These are phyloP conservation scores for Prochilodus magdalenae DNA, from an alignment of 2,113 vertebrate species.

Conservation along the genomic window DNA sequence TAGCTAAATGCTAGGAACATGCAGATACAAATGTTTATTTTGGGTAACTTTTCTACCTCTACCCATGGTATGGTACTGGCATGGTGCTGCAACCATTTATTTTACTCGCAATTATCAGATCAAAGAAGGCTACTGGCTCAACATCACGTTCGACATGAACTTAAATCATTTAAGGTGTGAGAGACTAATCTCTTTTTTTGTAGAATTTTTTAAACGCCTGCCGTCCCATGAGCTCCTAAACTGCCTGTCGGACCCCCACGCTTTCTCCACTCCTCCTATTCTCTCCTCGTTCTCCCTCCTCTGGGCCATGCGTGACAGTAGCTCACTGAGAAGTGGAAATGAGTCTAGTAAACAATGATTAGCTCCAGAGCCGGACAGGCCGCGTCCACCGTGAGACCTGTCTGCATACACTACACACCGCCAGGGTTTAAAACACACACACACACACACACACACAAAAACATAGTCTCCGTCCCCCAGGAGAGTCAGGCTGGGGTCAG, in stretches of 20 bases:
- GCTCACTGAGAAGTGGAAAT: conserved; percentile 85
- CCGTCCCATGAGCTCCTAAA: conserved; percentile 60
- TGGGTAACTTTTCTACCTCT: no score
- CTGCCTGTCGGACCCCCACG: conserved; percentile 61
- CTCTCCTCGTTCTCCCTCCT: conserved; percentile 64
- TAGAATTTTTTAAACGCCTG: conserved; percentile 36
- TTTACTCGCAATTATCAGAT: no score
- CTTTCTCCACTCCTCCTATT: conserved; percentile 44
- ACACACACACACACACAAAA: not conserved
- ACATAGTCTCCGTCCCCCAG: conserved; percentile 26
- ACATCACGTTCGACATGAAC: no score
- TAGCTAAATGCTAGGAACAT: no score
- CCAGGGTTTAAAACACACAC: conserved; percentile 52
- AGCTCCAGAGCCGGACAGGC: conserved; percentile 77
- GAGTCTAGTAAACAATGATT: conserved; percentile 86
- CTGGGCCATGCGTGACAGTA: conserved; percentile 82
- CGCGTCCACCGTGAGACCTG: conserved; percentile 71
- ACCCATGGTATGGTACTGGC: no score
- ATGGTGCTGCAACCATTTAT: no score
- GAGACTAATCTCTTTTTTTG: not conserved
- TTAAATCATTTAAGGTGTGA: conserved; percentile 2
- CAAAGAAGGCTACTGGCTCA: no score
- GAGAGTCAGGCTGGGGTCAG: conserved; percentile 77
- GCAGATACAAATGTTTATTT: no score
- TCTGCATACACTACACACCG: conserved; percentile 63